A percentile compares a stretch with the other conserved stretches of the same genome.
These are phyloP conservation scores for Sylvilagus floridanus DNA, from an alignment of 2,797 vertebrate genomes.

Conservation along the genomic window DNA sequence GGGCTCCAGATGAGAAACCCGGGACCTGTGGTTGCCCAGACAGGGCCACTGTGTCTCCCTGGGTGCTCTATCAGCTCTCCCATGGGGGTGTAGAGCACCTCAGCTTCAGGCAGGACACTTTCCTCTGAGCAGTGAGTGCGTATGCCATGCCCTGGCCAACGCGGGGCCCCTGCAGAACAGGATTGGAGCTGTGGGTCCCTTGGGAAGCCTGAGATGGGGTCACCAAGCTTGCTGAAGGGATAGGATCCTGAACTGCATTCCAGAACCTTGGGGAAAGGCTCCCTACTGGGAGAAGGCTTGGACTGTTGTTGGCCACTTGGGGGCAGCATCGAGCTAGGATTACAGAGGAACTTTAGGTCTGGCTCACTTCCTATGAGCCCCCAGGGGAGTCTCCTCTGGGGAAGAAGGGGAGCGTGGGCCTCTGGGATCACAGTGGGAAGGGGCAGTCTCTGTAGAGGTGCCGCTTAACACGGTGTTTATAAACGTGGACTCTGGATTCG, in stretches of 20 bases:
- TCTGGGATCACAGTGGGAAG: not conserved
- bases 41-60: not conserved
- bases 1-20: not conserved
- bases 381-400: not conserved
- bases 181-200: not conserved
- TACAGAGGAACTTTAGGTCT: too few relatives aligned
- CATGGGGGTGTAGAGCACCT: not conserved
- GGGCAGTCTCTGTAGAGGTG: not conserved
- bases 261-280: fast-evolving
- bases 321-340: conserved; percentile 40
- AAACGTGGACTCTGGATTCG: not conserved
- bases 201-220: not conserved
- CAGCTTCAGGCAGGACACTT: not conserved
- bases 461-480: not conserved
- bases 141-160: not conserved
- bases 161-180: not conserved
- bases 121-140: not conserved
- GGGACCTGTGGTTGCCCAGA: not conserved
- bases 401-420: not conserved
- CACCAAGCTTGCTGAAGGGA: not conserved
- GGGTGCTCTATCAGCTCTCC: not conserved
- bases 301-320: not conserved
- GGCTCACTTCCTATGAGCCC: not conserved
- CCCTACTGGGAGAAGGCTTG: fast-evolving
- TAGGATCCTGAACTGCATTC: not conserved